phyloP scores from a whole-genome alignment of 1,140 invertebrate genomes.

The Meloidogyne floridensis region DNA sequence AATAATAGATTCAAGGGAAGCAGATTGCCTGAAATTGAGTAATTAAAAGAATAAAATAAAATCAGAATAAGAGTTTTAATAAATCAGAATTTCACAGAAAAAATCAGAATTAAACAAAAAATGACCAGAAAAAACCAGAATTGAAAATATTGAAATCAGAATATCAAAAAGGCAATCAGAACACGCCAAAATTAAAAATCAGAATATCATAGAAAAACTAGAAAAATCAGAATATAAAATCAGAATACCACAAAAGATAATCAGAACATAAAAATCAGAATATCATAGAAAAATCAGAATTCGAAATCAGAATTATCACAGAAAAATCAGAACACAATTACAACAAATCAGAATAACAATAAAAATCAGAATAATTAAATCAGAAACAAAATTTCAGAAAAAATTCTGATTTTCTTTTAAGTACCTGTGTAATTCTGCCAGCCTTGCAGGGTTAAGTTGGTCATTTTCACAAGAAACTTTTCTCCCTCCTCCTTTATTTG shows the following conservation, averaged over 20 bases:
- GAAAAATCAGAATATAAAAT: neutral
- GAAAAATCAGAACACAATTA: neutral
- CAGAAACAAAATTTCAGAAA: neutral
- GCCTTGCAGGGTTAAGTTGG: slow-evolving; percentile 11
- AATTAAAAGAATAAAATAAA: neutral
- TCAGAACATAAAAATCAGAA: no score
- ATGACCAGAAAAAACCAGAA: no score
- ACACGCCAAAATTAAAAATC: no score
- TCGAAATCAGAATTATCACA: no score
- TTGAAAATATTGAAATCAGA: no score
- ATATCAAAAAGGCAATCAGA: no score
- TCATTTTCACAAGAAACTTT: slow-evolving; percentile 18
- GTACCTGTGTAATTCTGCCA: slow-evolving; percentile 26
- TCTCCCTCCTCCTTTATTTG: slow-evolving; percentile 6
- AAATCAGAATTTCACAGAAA: neutral
- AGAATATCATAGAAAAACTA: no score
- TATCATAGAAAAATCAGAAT: no score
- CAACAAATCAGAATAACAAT: no score
- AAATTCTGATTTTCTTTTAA: slow-evolving; percentile 9
- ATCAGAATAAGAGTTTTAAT: no score
- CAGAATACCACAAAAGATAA: no score
- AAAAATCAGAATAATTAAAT: neutral
- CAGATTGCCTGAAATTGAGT: slow-evolving; percentile 34
- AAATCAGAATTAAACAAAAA: no score
- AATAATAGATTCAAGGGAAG: slow-evolving; percentile 50